Conservation (phyloP, 2,888 invertebrate genomes). For the Lymantria dispar region DNA sequence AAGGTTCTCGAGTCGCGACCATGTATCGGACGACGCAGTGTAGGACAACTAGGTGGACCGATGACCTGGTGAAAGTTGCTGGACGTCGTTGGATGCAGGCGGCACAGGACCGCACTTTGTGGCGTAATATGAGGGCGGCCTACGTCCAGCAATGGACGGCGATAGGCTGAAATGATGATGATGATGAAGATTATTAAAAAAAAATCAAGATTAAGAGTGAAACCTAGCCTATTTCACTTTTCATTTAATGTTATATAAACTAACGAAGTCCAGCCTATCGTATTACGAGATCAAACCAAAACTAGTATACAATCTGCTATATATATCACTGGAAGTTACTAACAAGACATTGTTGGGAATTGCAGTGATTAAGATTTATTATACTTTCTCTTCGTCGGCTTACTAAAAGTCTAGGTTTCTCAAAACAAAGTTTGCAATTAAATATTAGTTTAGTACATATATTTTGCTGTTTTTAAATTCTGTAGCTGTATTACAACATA, state of each 20-base stretch:
- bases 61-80: too few relatives aligned
- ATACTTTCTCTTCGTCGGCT: neutral
- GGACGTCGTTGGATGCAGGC: too few relatives aligned
- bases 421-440: neutral
- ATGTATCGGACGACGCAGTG: too few relatives aligned
- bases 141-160: too few relatives aligned
- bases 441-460: neutral
- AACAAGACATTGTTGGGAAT: slow-evolving; percentile 9
- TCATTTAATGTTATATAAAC: slow-evolving; percentile 10
- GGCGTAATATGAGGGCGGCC: too few relatives aligned
- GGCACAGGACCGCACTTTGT: too few relatives aligned
- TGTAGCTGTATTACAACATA: neutral
- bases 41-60: too few relatives aligned
- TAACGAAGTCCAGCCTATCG: slow-evolving; percentile 6
- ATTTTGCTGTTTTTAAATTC: neutral
- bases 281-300: slow-evolving; percentile 8
- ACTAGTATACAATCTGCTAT: slow-evolving; percentile 2
- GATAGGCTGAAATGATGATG: too few relatives aligned
- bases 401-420: neutral
- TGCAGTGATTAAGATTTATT: slow-evolving; percentile 10
- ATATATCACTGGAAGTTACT: slow-evolving; percentile 1
- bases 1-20: too few relatives aligned
- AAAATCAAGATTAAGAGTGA: too few relatives aligned
- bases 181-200: too few relatives aligned
- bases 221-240: neutral